Percentiles rank a stretch among this genome's conserved stretches.
phyloP scores from a whole-genome alignment of 1,140 invertebrate genomes.

The Anadara kagoshimensis region DNA sequence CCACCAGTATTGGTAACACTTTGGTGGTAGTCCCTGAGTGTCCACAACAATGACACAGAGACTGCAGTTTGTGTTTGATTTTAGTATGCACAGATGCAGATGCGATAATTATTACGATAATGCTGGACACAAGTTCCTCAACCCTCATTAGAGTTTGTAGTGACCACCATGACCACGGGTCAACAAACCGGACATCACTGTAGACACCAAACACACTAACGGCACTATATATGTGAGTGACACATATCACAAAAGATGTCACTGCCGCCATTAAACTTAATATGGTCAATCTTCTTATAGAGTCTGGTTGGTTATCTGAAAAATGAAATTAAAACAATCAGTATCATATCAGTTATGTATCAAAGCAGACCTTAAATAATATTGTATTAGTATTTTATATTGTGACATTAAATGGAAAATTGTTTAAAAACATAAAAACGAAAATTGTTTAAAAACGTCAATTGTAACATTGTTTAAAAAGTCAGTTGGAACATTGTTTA shows the following conservation, averaged over 20 bases:
- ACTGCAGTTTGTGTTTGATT: no score
- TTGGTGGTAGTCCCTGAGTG: no score
- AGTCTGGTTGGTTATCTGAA: neutral
- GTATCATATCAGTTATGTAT: no score
- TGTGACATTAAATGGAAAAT: no score
- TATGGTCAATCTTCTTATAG: neutral
- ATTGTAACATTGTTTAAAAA: no score
- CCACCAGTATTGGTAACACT: no score
- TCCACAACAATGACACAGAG: no score
- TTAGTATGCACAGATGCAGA: slow-evolving; percentile 10
- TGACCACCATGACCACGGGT: slow-evolving; percentile 50
- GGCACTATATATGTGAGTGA: slow-evolving; percentile 40
- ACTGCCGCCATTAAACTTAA: slow-evolving; percentile 9
- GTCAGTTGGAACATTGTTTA: no score
- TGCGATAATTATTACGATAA: slow-evolving; percentile 17
- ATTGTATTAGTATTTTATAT: no score
- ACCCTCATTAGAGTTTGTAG: slow-evolving; percentile 40
- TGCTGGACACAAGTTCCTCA: slow-evolving; percentile 28
- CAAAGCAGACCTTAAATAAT: no score
- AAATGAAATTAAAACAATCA: neutral
- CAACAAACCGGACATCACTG: slow-evolving; percentile 24
- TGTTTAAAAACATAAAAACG: no score
- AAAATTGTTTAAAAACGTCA: no score
- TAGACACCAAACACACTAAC: slow-evolving; percentile 42
- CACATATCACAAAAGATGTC: slow-evolving; percentile 27